Conservation (phyloP, 2,113 vertebrate genomes). For the Crypturellus undulatus region DNA sequence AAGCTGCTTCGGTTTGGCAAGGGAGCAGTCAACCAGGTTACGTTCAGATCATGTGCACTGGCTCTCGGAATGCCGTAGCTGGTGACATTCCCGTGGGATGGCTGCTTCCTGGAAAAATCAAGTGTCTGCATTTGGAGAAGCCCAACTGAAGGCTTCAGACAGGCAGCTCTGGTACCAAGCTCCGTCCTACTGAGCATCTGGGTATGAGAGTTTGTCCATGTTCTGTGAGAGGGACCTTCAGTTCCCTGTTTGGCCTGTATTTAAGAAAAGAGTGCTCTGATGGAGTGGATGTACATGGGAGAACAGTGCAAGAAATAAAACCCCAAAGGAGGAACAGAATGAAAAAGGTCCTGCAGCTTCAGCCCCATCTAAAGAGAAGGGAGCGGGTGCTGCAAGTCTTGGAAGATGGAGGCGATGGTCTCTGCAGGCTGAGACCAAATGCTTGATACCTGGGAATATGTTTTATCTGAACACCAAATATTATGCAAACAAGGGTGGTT, state of each 20-base stretch:
- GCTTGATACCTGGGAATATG: background rate
- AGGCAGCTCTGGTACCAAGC: rapidly evolving
- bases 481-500: background rate
- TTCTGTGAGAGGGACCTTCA: no score
- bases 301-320: background rate
- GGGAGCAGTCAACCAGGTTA: background rate
- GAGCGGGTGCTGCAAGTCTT: background rate
- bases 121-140: background rate
- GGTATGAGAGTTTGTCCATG: background rate
- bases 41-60: background rate
- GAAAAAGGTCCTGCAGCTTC: background rate
- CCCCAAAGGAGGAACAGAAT: rapidly evolving
- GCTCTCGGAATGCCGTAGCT: background rate
- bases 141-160: background rate
- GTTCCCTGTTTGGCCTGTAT: background rate
- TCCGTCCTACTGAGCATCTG: background rate
- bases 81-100: background rate
- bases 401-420: background rate
- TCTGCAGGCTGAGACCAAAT: background rate
- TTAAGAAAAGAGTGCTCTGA: background rate
- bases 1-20: background rate
- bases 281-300: rapidly evolving
- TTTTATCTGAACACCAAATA: rapidly evolving
- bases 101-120: background rate
- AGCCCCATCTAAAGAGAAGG: background rate